Evolutionary conservation across 2,888 invertebrate species (phyloP).

Genomic region (Drosophila falleni): DNA sequence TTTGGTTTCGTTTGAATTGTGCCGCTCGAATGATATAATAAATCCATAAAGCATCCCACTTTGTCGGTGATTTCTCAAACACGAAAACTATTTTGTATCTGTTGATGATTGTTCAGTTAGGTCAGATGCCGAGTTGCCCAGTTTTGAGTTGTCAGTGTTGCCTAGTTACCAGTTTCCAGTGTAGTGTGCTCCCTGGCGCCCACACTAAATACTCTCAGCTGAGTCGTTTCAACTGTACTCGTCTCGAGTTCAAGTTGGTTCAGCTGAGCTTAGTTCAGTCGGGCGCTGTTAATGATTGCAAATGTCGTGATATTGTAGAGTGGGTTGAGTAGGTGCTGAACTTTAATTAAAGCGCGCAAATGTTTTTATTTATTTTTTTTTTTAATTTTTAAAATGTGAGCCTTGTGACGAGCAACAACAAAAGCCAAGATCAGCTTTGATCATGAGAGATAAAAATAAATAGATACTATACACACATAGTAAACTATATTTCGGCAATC

Average conservation of each 20-base stretch:
- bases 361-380: conserved; percentile 23
- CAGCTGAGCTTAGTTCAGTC: conserved; percentile 22
- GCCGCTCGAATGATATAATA: conserved; percentile 74
- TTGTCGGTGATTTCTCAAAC: conserved; percentile 72
- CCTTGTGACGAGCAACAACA: conserved; percentile 39
- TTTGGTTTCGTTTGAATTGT: conserved; percentile 70
- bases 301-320: conserved; percentile 77
- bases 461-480: conserved; percentile 5
- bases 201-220: conserved; percentile 37
- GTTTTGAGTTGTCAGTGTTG: conserved; percentile 30
- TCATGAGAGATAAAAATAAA: conserved; percentile 36
- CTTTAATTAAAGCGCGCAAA: conserved; percentile 74
- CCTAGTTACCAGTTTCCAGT: conserved; percentile 26
- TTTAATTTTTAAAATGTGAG: conserved; percentile 41
- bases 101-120: conserved; percentile 44
- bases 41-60: conserved; percentile 72
- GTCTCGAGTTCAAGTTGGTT: conserved; percentile 25
- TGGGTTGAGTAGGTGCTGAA: conserved; percentile 75
- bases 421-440: conserved; percentile 36
- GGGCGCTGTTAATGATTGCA: conserved; percentile 70
- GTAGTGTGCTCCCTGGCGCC: conserved; percentile 37
- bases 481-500: conserved; percentile 16
- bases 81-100: conserved; percentile 58
- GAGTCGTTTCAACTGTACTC: conserved; percentile 41
- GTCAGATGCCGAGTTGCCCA: conserved; percentile 11